Percentiles rank a stretch among this genome's conserved stretches.
Conservation (phyloP, 2,113 vertebrate species). For the Phainopepla nitens region DNA sequence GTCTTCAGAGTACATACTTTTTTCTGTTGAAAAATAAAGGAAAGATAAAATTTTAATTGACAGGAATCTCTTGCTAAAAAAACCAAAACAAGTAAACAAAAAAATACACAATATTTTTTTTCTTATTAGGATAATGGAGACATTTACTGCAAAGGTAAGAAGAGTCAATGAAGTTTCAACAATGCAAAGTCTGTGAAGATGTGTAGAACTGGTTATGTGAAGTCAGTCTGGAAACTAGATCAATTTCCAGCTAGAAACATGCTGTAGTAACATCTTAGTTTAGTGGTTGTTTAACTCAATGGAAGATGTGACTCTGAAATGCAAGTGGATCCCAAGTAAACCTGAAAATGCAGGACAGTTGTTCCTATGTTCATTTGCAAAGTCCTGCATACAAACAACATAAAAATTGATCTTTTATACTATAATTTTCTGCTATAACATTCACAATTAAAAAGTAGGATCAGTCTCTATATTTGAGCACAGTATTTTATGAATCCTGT, state of each 20-base stretch:
- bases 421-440: not conserved
- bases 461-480: not conserved
- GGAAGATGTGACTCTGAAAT: not conserved
- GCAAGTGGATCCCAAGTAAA: not conserved
- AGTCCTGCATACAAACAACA: not conserved
- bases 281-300: not conserved
- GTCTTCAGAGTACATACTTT: not conserved
- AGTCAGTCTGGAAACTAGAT: not conserved
- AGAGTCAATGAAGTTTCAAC: not conserved
- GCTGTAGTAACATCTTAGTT: not conserved
- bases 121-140: not conserved
- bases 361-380: not conserved
- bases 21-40: not conserved
- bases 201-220: not conserved
- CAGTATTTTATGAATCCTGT: not conserved
- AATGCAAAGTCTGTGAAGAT: not conserved
- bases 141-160: not conserved
- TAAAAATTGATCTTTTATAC: not conserved
- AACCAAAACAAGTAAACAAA: not conserved
- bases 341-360: not conserved
- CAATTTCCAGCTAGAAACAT: not conserved
- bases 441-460: accelerated
- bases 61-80: not conserved
- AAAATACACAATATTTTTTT: not conserved
- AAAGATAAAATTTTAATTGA: not conserved